Base-by-base conservation (phyloP, 2,113 vertebrate genomes). In the Porphyrio hochstetteri region DNA sequence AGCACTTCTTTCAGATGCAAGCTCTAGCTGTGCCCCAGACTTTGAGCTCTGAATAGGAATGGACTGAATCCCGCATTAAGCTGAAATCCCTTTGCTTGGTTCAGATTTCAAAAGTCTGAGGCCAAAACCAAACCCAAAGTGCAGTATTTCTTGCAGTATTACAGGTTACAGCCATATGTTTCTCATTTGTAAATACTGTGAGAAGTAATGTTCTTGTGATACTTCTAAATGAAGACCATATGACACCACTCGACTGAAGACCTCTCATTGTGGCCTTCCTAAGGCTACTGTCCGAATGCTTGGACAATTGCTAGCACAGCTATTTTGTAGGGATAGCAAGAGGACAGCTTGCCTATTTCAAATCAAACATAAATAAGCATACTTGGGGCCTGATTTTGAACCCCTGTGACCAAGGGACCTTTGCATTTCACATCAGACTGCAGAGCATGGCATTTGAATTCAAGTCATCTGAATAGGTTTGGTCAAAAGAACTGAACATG, bases 171-270 rank as follows among this genome's bases (percentile, higher is more conserved):
- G 59, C 89, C 97, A 96, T 96, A 52, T 98, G 98, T 81, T 98
- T 98, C 96, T 92, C 89, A 98, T 98, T 98, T 98, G 95, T 93
- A 97, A 97, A 96, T 97, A 95, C 97, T 97, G 96, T 97, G 97
- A 98, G 97, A 98, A 98, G 93, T 96, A 92, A 96, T 97, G 96
- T 97, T 97, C 97, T 97, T 97, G 86, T 97, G 97, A 96, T 98
- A 97, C 97, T 96, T 71, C 86, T 92, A 97, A 98, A 98, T 97
- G 96, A 97, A 78, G 96, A 97, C 97, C 97, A 98, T 94, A 97
- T 98, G 98, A 93, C 52, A 64, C 16, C 90, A 90, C 84, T 96
- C 93, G 48, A 93, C 87, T 95, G 93, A 90, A 85, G 85, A 90
- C 46, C 90, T 95, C 90, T 96, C 38, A 4, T 13, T 94, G 87